Percentiles rank a stretch among this genome's conserved stretches.
phyloP scores from a whole-genome alignment of 1,140 invertebrate species.

The Drosophila elegans region DNA sequence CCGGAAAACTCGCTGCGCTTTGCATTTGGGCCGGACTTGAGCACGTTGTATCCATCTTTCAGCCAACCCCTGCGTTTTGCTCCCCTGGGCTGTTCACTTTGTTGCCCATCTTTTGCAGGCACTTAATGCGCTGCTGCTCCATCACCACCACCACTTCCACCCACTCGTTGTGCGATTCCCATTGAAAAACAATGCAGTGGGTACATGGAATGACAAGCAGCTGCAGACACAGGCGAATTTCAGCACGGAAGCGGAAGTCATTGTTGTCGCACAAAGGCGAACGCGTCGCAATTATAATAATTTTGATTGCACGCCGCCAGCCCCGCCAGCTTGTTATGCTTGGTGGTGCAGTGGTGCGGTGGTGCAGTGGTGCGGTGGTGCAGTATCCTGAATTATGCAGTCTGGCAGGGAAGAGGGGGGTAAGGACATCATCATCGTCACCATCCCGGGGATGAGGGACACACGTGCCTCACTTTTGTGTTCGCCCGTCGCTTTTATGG shows the following conservation, averaged over 20 bases:
- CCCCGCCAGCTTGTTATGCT: conserved; percentile 23
- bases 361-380: conserved; percentile 53
- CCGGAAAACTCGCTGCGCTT: neutral
- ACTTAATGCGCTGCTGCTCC: conserved; percentile 64
- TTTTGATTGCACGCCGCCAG: conserved; percentile 73
- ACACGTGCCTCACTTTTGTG: conserved; percentile 53
- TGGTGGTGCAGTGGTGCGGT: conserved; percentile 62
- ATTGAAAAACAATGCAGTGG: conserved; percentile 69
- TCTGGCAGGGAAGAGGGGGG: conserved; percentile 10
- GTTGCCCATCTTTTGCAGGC: conserved; percentile 76
- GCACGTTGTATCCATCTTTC: conserved; percentile 61
- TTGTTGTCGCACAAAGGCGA: conserved; percentile 84
- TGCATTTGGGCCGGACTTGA: conserved; percentile 60
- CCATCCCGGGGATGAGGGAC: conserved; percentile 8
- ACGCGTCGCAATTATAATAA: conserved; percentile 84
- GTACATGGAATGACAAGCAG: conserved; percentile 23
- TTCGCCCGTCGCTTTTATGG: conserved; percentile 39
- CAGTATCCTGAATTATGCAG: conserved; percentile 65
- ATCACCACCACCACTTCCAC: neutral
- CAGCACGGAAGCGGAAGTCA: conserved; percentile 83
- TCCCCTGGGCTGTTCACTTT: conserved; percentile 55
- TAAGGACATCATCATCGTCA: neutral
- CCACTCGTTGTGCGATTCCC: neutral
- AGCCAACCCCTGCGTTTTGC: neutral
- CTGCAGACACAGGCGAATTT: conserved; percentile 57